Percentiles rank a stretch among this genome's conserved stretches.
phyloP scores from a whole-genome alignment of 2,888 invertebrate genomes.

The Plusia festucae region DNA sequence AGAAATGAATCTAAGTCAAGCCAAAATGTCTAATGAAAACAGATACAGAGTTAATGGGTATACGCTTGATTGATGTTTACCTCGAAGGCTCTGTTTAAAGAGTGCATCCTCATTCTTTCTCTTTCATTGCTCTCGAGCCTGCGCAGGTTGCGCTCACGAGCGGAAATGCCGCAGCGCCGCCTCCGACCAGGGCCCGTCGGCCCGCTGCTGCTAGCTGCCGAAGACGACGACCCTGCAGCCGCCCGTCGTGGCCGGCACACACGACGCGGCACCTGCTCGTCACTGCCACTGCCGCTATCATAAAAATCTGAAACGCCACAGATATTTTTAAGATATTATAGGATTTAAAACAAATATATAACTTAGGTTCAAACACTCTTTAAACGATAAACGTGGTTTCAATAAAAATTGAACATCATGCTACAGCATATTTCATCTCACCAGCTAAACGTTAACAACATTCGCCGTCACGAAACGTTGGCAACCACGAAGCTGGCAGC shows the following conservation, averaged over 20 bases:
- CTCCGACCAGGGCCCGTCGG: constrained; percentile 85
- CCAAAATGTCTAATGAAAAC: constrained; percentile 33
- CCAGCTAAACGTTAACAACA: constrained; percentile 32
- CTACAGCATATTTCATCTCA: constrained; percentile 36
- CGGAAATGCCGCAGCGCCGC: constrained; percentile 93
- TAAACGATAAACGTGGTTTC: constrained; percentile 23
- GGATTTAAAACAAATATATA: background rate
- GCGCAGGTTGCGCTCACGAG: constrained; percentile 95
- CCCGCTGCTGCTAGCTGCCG: constrained; percentile 66
- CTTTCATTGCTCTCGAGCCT: constrained; percentile 97
- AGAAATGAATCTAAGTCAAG: constrained; percentile 42
- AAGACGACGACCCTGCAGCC: constrained; percentile 74
- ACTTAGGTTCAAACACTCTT: constrained; percentile 12
- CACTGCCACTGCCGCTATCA: constrained; percentile 82
- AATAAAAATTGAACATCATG: constrained; percentile 24
- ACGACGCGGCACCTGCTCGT: constrained; percentile 73
- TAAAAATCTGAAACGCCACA: constrained; percentile 75
- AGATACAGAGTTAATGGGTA: background rate
- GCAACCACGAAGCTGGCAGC: constrained; percentile 60
- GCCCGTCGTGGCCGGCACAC: constrained; percentile 74
- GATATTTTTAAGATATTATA: constrained; percentile 11
- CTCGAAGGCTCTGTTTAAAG: constrained; percentile 97
- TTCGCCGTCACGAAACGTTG: constrained; percentile 65
- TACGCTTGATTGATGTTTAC: constrained; percentile 77
- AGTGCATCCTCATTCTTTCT: constrained; percentile 97